Evolutionary conservation across 2,797 vertebrate species (phyloP), one percentile per base, ranked within the genome.

Genomic region (Harpagifer antarcticus): DNA sequence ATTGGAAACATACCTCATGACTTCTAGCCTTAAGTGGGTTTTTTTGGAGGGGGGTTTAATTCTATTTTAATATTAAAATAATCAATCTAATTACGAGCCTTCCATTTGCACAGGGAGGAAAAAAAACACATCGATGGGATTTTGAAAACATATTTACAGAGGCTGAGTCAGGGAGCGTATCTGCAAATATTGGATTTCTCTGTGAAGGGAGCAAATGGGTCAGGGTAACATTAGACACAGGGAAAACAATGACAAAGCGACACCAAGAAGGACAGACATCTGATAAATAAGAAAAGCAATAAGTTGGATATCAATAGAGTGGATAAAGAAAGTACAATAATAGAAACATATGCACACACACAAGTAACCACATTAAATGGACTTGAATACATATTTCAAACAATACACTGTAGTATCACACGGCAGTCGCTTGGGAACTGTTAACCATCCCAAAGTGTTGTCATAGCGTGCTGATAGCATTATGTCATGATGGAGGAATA

Each of bases 21-120:
- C 59, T 88, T 86, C 17, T 57, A 84, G 76, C 87, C 79, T 45
- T 72, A 13, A 64, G 56, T 82, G 27, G 27, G 27, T 89, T 87
- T 33, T 91, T 88, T 88, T 74, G 44, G 63, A 74, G 55, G 37
- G 48, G 48, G 67, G 59, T 80, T 87, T 84, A 82, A 83, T 83
- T 88, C 73, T 75, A n/a, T n/a, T n/a, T n/a, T n/a, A n/a, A n/a
- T 89, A 88, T 89, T 89, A 91, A 92, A 91, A 84, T 83, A 86
- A 91, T 90, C 79, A 82, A 91, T 91, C 84, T 92, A 91, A 94
- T 94, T 93, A 93, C 79, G 89, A 89, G 86, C 73, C 66, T 77
- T 88, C 73, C 77, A 86, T 91, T 87, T 87, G 79, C 84, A 83
- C 64, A 73, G 74, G 78, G 67, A 82, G 57, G 69, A 71, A 81